These are phyloP conservation scores for Neomonachus schauinslandi DNA, from an alignment of 2,113 vertebrate species.

Conservation along the genomic window DNA sequence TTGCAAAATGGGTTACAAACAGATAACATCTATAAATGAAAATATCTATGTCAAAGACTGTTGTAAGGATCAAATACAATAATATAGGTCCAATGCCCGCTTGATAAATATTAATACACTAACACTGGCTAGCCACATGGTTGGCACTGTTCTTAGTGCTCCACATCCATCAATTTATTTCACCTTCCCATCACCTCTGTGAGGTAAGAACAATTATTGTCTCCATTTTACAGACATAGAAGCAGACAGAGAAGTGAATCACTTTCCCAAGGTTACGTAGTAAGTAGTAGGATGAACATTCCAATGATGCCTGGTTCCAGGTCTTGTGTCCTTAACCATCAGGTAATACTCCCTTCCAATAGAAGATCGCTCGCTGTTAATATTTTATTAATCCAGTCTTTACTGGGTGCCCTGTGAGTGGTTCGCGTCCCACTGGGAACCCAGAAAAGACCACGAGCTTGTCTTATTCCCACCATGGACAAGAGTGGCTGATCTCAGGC, in stretches of 20 bases:
- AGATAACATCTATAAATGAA: not conserved
- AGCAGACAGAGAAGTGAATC: not conserved
- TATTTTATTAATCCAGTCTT: not conserved
- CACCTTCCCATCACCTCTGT: not conserved
- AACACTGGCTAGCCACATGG: fast-evolving
- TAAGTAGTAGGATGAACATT: not conserved
- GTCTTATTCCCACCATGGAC: not conserved
- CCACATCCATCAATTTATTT: not conserved
- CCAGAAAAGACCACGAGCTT: slow-evolving; percentile 20
- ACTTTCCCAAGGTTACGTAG: not conserved
- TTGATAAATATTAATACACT: not conserved
- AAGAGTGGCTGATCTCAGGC: not conserved
- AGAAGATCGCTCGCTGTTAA: fast-evolving
- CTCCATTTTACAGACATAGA: not conserved
- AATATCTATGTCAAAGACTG: not conserved
- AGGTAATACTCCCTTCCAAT: not conserved
- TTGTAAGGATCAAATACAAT: not conserved
- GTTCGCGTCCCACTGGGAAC: not conserved
- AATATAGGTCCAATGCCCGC: fast-evolving
- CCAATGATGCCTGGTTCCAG: not conserved
- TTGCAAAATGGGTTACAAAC: not conserved
- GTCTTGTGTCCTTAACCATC: too few relatives aligned
- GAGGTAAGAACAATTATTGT: not conserved
- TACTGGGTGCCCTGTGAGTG: not conserved
- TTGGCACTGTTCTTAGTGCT: not conserved